These are phyloP conservation scores for Andrena bucephala DNA, from an alignment of 2,888 invertebrate genomes.

Conservation along the genomic window DNA sequence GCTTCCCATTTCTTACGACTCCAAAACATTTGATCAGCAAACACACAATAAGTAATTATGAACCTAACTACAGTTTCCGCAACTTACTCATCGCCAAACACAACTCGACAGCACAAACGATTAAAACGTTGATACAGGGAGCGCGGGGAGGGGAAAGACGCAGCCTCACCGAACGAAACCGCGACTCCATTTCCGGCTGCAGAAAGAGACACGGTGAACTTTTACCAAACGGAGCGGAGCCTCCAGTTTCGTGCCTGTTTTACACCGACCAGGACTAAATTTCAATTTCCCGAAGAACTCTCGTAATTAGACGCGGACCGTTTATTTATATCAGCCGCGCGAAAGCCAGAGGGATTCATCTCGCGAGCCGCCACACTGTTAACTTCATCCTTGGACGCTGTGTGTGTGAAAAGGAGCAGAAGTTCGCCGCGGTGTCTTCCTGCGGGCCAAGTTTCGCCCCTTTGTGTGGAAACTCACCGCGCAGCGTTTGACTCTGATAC, in stretches of 20 bases:
- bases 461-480: conserved; percentile 11
- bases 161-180: not conserved
- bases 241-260: conserved; percentile 11
- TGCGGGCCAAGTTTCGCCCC: conserved; percentile 10
- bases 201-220: conserved; percentile 13
- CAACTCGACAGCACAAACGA: not conserved
- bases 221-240: conserved; percentile 13
- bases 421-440: conserved; percentile 11
- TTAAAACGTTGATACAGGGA: not conserved
- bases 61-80: no score
- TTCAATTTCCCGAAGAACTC: conserved; percentile 41
- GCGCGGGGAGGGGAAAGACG: not conserved
- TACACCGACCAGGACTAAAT: conserved; percentile 15
- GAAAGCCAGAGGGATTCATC: conserved; percentile 26
- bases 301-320: conserved; percentile 29
- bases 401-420: conserved; percentile 30
- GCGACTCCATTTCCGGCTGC: conserved; percentile 18
- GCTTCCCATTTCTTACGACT: no score
- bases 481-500: conserved; percentile 20
- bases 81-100: conserved; percentile 1
- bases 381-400: conserved; percentile 7
- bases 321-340: conserved; percentile 22
- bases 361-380: conserved; percentile 10
- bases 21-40: no score
- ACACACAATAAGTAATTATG: no score